Evolutionary conservation across 2,888 invertebrate species (phyloP).

Genomic region (Anthoptus insignis): DNA sequence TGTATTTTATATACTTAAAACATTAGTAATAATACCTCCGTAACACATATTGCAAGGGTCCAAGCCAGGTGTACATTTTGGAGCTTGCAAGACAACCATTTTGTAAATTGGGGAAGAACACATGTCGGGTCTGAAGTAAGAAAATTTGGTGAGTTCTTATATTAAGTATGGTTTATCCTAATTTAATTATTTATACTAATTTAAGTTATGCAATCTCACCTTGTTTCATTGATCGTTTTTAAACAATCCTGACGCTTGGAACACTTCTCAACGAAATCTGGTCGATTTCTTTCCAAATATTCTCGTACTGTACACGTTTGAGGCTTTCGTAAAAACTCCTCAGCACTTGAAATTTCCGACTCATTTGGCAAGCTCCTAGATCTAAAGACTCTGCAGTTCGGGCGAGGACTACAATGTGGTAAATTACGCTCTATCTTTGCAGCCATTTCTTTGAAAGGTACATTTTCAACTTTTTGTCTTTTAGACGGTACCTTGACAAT

Average conservation of each 20-base stretch:
- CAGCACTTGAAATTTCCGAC: slow-evolving; percentile 69
- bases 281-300: slow-evolving; percentile 90
- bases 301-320: slow-evolving; percentile 87
- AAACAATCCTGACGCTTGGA: slow-evolving; percentile 71
- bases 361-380: slow-evolving; percentile 71
- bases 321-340: slow-evolving; percentile 61
- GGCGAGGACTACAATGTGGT: slow-evolving; percentile 53
- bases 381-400: slow-evolving; percentile 52
- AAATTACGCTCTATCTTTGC: slow-evolving; percentile 62
- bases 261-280: slow-evolving; percentile 88
- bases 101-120: slow-evolving; percentile 62
- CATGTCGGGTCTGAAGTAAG: slow-evolving; percentile 70
- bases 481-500: slow-evolving; percentile 76
- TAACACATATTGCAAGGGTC: slow-evolving; percentile 62
- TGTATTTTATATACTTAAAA: slow-evolving; percentile 5
- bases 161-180: too few relatives aligned
- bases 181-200: too few relatives aligned
- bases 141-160: slow-evolving; percentile 70
- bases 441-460: slow-evolving; percentile 66
- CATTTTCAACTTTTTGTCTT: slow-evolving; percentile 55
- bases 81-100: slow-evolving; percentile 75
- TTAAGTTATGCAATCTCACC: slow-evolving; percentile 61
- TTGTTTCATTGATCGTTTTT: slow-evolving; percentile 68
- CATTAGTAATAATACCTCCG: slow-evolving; percentile 61
- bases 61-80: slow-evolving; percentile 60